These are phyloP conservation scores for Trachemys scripta DNA, from an alignment of 2,113 vertebrate genomes.

Conservation along the genomic window DNA sequence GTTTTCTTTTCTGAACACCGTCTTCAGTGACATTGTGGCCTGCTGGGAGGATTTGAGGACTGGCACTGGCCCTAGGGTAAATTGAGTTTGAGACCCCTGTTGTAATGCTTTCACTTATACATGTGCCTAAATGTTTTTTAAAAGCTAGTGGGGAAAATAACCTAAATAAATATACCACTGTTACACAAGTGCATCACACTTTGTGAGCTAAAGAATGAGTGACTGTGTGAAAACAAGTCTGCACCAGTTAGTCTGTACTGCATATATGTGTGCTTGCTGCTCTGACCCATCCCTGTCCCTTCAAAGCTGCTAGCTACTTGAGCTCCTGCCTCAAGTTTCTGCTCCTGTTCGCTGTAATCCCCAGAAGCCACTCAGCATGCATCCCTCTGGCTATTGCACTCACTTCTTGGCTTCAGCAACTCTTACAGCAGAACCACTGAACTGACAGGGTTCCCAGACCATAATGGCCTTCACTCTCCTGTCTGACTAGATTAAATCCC, in stretches of 20 bases:
- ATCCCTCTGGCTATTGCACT: neutral
- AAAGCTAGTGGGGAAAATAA: neutral
- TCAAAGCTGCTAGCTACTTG: neutral
- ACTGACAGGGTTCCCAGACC: neutral
- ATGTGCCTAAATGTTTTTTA: neutral
- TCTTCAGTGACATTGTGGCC: too few relatives aligned
- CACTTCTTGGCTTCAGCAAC: neutral
- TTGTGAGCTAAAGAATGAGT: neutral
- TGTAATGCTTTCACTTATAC: neutral
- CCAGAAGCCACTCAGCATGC: neutral
- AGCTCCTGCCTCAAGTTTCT: neutral
- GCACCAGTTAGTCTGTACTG: neutral
- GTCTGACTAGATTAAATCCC: neutral
- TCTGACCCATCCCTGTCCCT: neutral
- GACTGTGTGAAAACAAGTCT: neutral
- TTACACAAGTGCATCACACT: neutral
- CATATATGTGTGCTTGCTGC: neutral
- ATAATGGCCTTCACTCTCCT: neutral
- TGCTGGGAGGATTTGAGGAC: too few relatives aligned
- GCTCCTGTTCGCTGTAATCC: neutral
- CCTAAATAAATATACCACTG: neutral
- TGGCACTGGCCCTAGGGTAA: too few relatives aligned
- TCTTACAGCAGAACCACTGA: neutral
- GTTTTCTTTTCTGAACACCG: too few relatives aligned
- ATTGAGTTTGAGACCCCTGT: too few relatives aligned